Conservation (phyloP, 2,113 vertebrate species). For the Entosphenus tridentatus region DNA sequence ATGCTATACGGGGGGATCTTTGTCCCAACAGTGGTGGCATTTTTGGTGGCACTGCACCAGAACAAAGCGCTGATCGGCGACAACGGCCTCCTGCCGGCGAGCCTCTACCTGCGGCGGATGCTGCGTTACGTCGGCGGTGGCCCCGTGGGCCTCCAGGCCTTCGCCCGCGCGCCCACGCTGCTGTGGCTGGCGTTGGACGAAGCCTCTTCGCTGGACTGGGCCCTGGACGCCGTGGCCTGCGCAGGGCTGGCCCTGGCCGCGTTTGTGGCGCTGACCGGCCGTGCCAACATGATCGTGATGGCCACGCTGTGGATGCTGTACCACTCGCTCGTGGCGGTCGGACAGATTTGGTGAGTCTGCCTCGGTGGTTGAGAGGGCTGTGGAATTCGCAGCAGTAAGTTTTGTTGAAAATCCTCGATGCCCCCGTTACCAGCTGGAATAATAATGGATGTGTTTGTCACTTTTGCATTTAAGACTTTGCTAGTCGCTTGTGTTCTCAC, state of each 20-base stretch:
- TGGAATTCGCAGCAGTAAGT: too few species aligned
- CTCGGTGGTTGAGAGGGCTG: too few species aligned
- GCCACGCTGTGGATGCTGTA: conserved; percentile 51
- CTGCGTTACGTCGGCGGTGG: conserved; percentile 36
- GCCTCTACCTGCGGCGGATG: conserved; percentile 34
- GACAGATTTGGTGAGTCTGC: conserved; percentile 64
- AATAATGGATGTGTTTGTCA: too few species aligned
- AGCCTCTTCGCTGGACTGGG: conserved; percentile 1
- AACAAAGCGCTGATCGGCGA: conserved; percentile 79
- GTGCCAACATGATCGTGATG: conserved; percentile 77
- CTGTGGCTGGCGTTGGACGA: not conserved
- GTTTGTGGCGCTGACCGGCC: conserved; percentile 40
- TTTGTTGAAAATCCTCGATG: too few species aligned
- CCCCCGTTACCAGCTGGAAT: too few species aligned
- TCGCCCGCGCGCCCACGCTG: not conserved
- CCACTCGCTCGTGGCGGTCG: conserved; percentile 61
- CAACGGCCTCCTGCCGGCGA: conserved; percentile 45
- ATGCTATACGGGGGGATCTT: not conserved
- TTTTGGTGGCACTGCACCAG: conserved; percentile 52
- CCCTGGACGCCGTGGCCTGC: conserved; percentile 13
- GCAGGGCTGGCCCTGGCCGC: conserved; percentile 33
- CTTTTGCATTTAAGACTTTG: too few species aligned
- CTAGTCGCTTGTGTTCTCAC: too few species aligned
- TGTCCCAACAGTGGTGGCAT: conserved; percentile 44
- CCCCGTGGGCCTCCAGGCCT: not conserved